These are phyloP conservation scores for Dromaius novaehollandiae DNA, from an alignment of 2,113 vertebrate species.

Conservation along the genomic window DNA sequence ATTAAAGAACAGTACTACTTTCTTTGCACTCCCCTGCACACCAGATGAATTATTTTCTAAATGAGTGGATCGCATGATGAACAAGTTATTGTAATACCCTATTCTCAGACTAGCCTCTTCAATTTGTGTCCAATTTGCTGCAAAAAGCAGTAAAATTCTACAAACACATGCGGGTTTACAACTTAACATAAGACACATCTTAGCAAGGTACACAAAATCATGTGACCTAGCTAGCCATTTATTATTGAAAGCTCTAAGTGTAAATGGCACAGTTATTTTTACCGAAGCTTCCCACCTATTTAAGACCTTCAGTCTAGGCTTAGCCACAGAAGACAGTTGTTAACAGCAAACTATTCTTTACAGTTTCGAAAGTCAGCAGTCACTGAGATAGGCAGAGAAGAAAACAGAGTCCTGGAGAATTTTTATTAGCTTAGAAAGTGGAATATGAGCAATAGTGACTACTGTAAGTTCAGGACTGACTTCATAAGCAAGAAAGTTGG, in stretches of 20 bases:
- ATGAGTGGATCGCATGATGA: neutral
- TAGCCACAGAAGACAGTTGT: neutral
- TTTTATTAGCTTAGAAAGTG: conserved; percentile 12
- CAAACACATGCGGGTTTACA: neutral
- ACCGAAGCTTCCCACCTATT: neutral
- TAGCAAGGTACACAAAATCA: neutral
- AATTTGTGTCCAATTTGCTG: neutral
- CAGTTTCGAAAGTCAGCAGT: conserved; percentile 1
- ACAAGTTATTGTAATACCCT: neutral
- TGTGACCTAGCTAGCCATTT: neutral
- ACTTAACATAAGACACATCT: neutral
- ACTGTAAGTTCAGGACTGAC: conserved; percentile 3
- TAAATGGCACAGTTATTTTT: neutral
- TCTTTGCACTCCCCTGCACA: neutral
- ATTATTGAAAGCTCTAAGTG: neutral
- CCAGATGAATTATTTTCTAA: neutral
- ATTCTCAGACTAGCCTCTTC: neutral
- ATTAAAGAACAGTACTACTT: neutral
- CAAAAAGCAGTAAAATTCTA: neutral
- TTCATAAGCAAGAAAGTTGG: neutral
- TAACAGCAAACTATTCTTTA: neutral
- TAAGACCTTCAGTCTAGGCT: neutral
- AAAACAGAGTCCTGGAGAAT: conserved; percentile 32
- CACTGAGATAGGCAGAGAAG: conserved; percentile 27
- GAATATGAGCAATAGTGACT: neutral